Percentiles rank a stretch among this genome's conserved stretches.
These are phyloP conservation scores for Stenotaenia linearis DNA, from an alignment of 2,888 invertebrate genomes.

Conservation along the genomic window DNA sequence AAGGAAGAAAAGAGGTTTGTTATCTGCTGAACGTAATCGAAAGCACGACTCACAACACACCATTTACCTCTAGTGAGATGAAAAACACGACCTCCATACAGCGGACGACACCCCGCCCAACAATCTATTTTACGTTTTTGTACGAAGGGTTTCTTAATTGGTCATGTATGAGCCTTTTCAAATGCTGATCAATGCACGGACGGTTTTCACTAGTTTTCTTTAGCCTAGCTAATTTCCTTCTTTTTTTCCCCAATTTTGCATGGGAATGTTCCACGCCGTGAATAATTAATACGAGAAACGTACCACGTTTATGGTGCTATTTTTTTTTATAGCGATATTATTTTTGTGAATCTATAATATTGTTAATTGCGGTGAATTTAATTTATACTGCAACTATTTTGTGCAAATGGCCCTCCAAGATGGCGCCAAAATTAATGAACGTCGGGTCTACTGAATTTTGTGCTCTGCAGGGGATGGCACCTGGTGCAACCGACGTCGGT, in stretches of 20 bases:
- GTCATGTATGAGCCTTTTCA: not conserved
- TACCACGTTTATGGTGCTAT: not conserved
- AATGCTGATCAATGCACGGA: not conserved
- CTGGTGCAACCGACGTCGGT: not conserved
- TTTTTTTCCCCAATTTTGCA: not conserved
- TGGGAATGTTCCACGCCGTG: not conserved
- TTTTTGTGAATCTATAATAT: no score
- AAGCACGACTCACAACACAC: not conserved
- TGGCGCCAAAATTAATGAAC: not conserved
- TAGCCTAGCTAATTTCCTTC: not conserved
- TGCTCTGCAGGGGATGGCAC: not conserved
- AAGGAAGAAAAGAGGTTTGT: not conserved
- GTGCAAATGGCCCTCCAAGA: not conserved
- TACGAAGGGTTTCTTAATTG: not conserved
- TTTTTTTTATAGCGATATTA: not conserved
- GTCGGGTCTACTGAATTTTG: not conserved
- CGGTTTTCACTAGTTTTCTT: not conserved
- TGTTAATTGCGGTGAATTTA: not conserved
- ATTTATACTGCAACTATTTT: not conserved
- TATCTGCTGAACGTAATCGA: not conserved
- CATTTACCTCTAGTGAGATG: not conserved
- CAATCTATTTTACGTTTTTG: not conserved
- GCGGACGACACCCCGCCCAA: not conserved
- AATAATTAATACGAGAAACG: not conserved
- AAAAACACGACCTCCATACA: not conserved